phyloP scores from a whole-genome alignment of 1,140 invertebrate genomes.

The Drosophila melanica region DNA sequence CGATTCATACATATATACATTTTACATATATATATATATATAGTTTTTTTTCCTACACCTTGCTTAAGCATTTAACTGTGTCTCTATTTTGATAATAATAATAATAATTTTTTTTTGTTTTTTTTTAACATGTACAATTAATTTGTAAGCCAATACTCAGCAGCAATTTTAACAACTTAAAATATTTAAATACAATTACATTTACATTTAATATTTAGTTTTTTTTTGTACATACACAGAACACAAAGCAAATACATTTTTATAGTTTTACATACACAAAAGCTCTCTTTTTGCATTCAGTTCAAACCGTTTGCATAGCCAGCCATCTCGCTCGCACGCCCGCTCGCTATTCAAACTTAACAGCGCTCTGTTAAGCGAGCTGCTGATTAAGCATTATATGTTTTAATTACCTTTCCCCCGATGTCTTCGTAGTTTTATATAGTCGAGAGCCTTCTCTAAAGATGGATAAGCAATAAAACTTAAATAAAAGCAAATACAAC shows the following conservation, averaged over 20 bases:
- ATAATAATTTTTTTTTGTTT: constrained; percentile 8
- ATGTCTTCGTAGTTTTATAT: no score
- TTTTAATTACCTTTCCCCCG: no score
- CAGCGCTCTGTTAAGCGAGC: constrained; percentile 5
- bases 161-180: neutral
- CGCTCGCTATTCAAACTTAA: neutral
- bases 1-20: constrained; percentile 14
- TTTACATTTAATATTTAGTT: constrained; percentile 21
- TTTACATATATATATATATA: neutral
- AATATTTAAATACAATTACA: neutral
- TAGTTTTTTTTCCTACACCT: constrained; percentile 2
- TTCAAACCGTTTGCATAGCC: neutral
- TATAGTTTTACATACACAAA: constrained; percentile 4
- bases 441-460: constrained; percentile 4
- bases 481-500: neutral
- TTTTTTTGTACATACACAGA: constrained; percentile 38
- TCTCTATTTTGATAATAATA: neutral
- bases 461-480: constrained; percentile 17
- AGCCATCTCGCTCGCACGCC: neutral
- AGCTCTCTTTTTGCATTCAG: constrained; percentile 2
- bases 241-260: constrained; percentile 7
- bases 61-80: neutral
- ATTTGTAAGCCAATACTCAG: constrained; percentile 45
- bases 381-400: neutral
- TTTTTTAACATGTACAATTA: constrained; percentile 24